Evolutionary conservation across 2,888 invertebrate genomes (phyloP), one percentile per base, ranked within the genome.

Genomic region (Apamea monoglypha): DNA sequence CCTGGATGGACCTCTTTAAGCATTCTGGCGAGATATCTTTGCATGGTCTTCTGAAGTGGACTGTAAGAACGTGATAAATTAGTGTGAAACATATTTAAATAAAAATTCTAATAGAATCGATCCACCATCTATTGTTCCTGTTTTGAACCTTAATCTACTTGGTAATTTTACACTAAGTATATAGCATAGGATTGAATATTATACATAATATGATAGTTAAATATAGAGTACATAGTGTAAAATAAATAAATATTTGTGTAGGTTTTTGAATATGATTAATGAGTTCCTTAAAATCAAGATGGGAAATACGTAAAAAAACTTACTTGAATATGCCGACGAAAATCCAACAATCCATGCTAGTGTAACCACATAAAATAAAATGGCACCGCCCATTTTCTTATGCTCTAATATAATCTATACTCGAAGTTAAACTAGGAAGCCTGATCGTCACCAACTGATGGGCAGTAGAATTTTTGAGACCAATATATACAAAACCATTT

Each of bases 1-100:
- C 80, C 86, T 94, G 93, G 1, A 94, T 25, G 0, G 92, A 86
- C 59, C 85, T 84, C 64, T 89, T 92, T 29, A 95, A 75, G 77
- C 95, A 95, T 72, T 88, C 90, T 36, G 91, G 83, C 4, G 93
- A 89, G 7, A 87, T 59, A 29, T 92, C 89, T 40, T 82, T 82
- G 71, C 95, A 95, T 25, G 92, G 91, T 74, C 89, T 89, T 79
- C 75, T 82, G 40, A 70, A 89, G 63, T 78, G 21, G 18, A 84
- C 89, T 89, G 32, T 66, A 47, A 50, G 5, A 1, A 63, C 29
- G 7, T 69, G 8, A 50, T 50, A 32, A 50, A 67, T 66, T 10
- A 29, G 29, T 36, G 2, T 53, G 3, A 53, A 25, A 59, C 5
- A 79, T 25, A 32, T 40, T 29, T 25, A n/a, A 36, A 25, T 44